Conservation (phyloP, 2,888 invertebrate genomes). For the Trichopoda pennipes region DNA sequence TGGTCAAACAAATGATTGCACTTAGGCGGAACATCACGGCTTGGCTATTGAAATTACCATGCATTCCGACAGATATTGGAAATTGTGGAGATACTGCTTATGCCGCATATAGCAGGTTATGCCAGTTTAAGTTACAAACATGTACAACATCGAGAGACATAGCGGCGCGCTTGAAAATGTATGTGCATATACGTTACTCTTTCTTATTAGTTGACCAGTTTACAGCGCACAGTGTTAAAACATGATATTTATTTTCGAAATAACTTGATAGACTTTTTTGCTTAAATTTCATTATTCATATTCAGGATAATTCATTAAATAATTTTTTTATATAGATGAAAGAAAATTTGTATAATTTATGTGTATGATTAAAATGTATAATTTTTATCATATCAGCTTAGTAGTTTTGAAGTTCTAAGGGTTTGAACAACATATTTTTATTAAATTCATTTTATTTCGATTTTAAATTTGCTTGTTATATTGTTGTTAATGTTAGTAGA, state of each 20-base stretch:
- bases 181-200: constrained; percentile 23
- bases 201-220: constrained; percentile 51
- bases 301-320: too few relatives aligned
- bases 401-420: too few relatives aligned
- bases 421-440: too few relatives aligned
- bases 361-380: too few relatives aligned
- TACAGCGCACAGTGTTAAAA: constrained; percentile 23
- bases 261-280: not conserved
- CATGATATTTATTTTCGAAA: not conserved
- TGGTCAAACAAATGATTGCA: constrained; percentile 76
- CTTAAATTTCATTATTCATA: too few relatives aligned
- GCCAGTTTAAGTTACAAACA: constrained; percentile 43
- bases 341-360: too few relatives aligned
- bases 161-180: constrained; percentile 67
- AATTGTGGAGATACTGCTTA: not conserved
- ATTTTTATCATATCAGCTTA: too few relatives aligned
- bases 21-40: constrained; percentile 70
- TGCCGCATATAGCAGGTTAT: constrained; percentile 22
- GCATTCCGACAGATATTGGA: constrained; percentile 40
- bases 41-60: constrained; percentile 60
- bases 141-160: constrained; percentile 66
- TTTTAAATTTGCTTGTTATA: too few relatives aligned
- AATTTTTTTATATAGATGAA: too few relatives aligned
- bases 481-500: too few relatives aligned
- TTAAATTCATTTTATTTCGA: too few relatives aligned